Evolutionary conservation across 2,113 vertebrate genomes (phyloP).

Genomic region (Anarrhichthys ocellatus): DNA sequence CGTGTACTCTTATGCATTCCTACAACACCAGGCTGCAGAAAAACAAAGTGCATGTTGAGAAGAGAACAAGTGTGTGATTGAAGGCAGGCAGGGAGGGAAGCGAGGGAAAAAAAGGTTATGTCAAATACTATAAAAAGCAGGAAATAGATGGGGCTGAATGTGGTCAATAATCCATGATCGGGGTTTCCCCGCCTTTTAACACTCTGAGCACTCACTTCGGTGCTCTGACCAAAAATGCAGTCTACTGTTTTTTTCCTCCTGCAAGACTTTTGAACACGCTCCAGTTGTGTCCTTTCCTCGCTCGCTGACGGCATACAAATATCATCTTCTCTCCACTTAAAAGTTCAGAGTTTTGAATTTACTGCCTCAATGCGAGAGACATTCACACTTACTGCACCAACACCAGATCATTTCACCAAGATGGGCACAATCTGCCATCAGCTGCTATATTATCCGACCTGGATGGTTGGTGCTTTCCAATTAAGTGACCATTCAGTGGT

Average conservation of each 20-base stretch:
- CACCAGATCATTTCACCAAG: not conserved
- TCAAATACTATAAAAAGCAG: slow-evolving; percentile 14
- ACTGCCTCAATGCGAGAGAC: not conserved
- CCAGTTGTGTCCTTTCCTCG: slow-evolving; percentile 32
- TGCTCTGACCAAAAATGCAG: slow-evolving; percentile 49
- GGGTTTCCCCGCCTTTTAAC: slow-evolving; percentile 16
- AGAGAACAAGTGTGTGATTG: slow-evolving; percentile 51
- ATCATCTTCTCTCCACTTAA: slow-evolving; percentile 7
- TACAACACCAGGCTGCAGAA: slow-evolving; percentile 37
- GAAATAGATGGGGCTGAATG: slow-evolving; percentile 1
- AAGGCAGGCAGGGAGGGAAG: slow-evolving; percentile 9
- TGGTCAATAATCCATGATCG: slow-evolving; percentile 35
- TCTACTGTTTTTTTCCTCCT: not conserved
- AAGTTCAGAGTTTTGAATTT: not conserved
- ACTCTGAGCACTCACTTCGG: not conserved
- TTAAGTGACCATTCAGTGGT: slow-evolving; percentile 16
- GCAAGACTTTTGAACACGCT: slow-evolving; percentile 41
- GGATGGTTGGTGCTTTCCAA: slow-evolving; percentile 3
- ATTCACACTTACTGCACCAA: not conserved
- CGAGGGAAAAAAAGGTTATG: not conserved
- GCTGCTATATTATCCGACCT: not conserved
- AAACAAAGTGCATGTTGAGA: slow-evolving; percentile 44
- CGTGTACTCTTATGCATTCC: slow-evolving; percentile 36
- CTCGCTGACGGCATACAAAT: slow-evolving; percentile 13
- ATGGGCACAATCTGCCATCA: not conserved